Evolutionary conservation across 2,888 invertebrate genomes (phyloP).

Genomic region (Eupithecia vulgata): DNA sequence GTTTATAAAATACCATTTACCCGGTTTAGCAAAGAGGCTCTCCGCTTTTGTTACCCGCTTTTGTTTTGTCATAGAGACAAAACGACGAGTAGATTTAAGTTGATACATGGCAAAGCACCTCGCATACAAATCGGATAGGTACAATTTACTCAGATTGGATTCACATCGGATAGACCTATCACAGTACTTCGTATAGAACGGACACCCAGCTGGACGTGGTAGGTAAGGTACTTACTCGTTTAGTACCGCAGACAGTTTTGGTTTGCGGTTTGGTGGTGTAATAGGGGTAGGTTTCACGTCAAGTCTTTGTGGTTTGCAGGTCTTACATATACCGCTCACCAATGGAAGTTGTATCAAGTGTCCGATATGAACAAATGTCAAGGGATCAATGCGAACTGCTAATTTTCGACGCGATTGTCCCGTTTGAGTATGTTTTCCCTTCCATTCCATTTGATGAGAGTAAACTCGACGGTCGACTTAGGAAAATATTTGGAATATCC

Average conservation of each 20-base stretch:
- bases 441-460: constrained; percentile 43
- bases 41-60: background rate
- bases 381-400: constrained; percentile 61
- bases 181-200: background rate
- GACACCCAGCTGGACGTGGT: background rate
- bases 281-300: background rate
- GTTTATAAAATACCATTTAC: background rate
- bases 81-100: constrained; percentile 10
- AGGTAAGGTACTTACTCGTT: background rate
- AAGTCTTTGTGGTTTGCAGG: background rate
- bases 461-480: background rate
- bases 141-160: constrained; percentile 65
- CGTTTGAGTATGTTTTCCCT: constrained; percentile 54
- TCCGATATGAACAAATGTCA: constrained; percentile 5
- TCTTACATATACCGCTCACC: background rate
- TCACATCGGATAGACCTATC: constrained; percentile 54
- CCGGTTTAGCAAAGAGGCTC: background rate
- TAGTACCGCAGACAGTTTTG: constrained; percentile 3
- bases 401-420: constrained; percentile 63
- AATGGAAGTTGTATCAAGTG: background rate
- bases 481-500: constrained; percentile 18
- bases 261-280: background rate
- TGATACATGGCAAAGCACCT: constrained; percentile 25
- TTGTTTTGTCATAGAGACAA: constrained; percentile 7
- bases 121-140: constrained; percentile 53